Evolutionary conservation across 2,797 vertebrate genomes (phyloP), one percentile per base, ranked within the genome.

Genomic region (Silurus lanzhouensis): DNA sequence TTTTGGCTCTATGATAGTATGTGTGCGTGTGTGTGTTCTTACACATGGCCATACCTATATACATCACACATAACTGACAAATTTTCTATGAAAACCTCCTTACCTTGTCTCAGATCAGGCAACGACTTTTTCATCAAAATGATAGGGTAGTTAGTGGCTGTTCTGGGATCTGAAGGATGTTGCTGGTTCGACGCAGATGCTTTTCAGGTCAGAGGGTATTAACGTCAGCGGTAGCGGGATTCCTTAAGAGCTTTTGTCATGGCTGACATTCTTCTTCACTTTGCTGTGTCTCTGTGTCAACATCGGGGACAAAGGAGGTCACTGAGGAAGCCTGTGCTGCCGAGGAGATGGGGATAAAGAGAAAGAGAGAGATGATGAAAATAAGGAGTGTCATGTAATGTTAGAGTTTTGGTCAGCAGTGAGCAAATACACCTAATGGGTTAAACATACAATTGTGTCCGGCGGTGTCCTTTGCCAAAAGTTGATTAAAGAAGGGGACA

Each of bases 241-340:
- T 63, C 71, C 44, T 67, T 46, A 57, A 76, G 27, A 48, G 78
- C 72, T 81, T 87, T 82, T 84, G 78, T 55, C 17, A 52, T 48
- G 61, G n/a, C 19, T 20, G n/a, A 83, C 67, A 85, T 85, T 78
- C 75, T 82, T 78, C 67, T 85, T 63, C 64, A 77, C 52, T 72
- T 55, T 19, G n/a, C 48, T 7, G 71, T 1, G 64, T 87, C 75
- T 82, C 79, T 63, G 44, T 78, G 74, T 77, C 72, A 83, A 87
- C 80, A 63, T 2, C 6, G 22, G 64, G 38, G 72, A 83, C 10
- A 58, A 76, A 58, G 66, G 61, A 74, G 19, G 84, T 74, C 76
- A 71, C 5, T 7, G n/a, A n/a, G 20, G 66, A 80, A 19, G 57
- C 22, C 38, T 20, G 52, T 20, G 8, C 27, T 79, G 66, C 27